Evolutionary conservation across 2,113 vertebrate species (phyloP), one percentile per base, ranked within the genome.

Genomic region (Coturnix japonica): DNA sequence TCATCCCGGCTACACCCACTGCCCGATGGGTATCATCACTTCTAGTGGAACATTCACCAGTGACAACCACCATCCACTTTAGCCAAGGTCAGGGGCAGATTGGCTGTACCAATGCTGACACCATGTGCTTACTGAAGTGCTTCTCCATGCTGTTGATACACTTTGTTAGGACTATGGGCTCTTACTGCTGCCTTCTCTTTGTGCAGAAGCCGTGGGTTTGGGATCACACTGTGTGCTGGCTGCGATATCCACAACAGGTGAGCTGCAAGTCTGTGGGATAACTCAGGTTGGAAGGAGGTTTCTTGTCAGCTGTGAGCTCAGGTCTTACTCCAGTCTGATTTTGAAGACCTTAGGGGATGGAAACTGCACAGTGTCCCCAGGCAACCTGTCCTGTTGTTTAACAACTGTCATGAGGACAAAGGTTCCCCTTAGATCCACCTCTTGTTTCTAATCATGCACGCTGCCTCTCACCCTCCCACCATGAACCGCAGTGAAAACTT

Each of bases 141-240:
- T 60, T 63, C 61, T 73, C 59, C 30, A 43, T 17, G 0, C 3
- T 26, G 56, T 44, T 35, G 11, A 35, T 26, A 31, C 0, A 0
- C 18, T 44, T 31, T 28, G 6, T 44, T 70, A 69, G 33, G 28
- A 10, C 21, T 33, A 1, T 28, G 39, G 13, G 31, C 39, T 65
- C 61, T 91, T 39, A 51, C 28, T 86, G 39, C 51, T 70, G 57
- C 28, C 46, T 79, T 86, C 46, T 83, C 41, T 75, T 51, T 57
- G 41, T 41, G 31, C 67, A 92, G 77, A 89, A 89, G 18, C 57
- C 63, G 6, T 87, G 73, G 73, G 31, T 90, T 75, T 92, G 78
- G 82, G 57, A 80, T 41, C 81, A 66, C 46, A 86, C 23, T 0
- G 0, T 57, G 18, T 83, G 31, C 67, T 89, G 86, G 73, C 66